Base-by-base conservation (phyloP, 2,888 invertebrate species). In the Spilosoma lubricipeda region DNA sequence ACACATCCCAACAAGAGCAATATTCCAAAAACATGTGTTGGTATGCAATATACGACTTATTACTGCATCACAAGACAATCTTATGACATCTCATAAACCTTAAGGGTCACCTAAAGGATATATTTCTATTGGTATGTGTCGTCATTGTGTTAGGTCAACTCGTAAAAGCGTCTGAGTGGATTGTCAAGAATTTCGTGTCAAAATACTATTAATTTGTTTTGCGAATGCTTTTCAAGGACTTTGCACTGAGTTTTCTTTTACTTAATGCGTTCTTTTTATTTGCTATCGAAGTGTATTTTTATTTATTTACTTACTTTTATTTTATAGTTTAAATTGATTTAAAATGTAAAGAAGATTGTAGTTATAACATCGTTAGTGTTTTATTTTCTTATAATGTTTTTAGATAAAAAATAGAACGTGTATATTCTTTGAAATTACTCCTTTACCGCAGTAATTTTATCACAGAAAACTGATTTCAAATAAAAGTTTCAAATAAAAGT, bases 41-140 rank as follows among this genome's bases (percentile, higher is more conserved):
- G 86, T 81, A 79, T 88, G 88, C 90, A 89, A 90, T 90, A 89
- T 89, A 87, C 86, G 82, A 85, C 81, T 85, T 86, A 89, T 86
- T 86, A 88, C 88, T 86, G 67, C 82, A 80, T 67, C 45, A 75
- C 64, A 67, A 59, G 33, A 56, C 42, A 69, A 52, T 83, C 86
- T 88, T 89, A 89, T 82, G 88, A 84, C 76, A 70, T 76, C 83
- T 89, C 90, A 86, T 89, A 89, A 90, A 89, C 86, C 84, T 84
- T 84, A 84, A 87, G 87, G 90, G 89, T 87, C 86, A 87, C 86
- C 85, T 80, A 82, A 86, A 83, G 88, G 83, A 80, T 71, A 68
- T 83, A 79, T 84, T 77, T 77, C 73, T 73, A 73, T 85, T 42
- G 73, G 74, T 79, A 82, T 82, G 82, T 82, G 81, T 81, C 75